phyloP scores from a whole-genome alignment of 2,797 vertebrate species.

The Microctenopoma steveboyesi region DNA sequence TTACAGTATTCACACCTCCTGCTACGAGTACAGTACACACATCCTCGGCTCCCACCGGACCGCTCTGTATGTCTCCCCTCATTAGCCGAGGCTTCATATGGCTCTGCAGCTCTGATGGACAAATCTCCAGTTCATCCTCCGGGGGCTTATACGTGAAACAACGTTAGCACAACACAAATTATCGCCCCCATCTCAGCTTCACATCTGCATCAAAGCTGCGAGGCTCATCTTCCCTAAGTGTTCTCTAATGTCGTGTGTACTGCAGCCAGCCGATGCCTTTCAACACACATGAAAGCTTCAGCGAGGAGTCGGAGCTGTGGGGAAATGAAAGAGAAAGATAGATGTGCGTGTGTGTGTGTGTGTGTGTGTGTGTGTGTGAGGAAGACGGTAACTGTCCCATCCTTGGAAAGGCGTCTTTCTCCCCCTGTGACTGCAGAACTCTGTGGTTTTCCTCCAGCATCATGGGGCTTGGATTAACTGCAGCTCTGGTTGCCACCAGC shows the following conservation, averaged over 20 bases:
- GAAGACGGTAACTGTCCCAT: slow-evolving; percentile 29
- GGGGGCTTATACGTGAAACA: slow-evolving; percentile 71
- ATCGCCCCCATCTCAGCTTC: slow-evolving; percentile 62
- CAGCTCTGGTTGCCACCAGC: slow-evolving; percentile 51
- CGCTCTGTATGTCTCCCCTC: slow-evolving; percentile 1
- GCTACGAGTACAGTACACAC: not conserved
- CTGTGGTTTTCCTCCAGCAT: slow-evolving; percentile 43
- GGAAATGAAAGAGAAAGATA: slow-evolving; percentile 71
- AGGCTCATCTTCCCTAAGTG: slow-evolving; percentile 69
- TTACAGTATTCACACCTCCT: slow-evolving; percentile 6
- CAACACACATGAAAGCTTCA: slow-evolving; percentile 77
- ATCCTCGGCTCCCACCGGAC: slow-evolving; percentile 1
- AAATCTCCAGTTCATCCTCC: slow-evolving; percentile 44
- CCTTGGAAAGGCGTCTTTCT: slow-evolving; percentile 36
- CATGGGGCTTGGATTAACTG: slow-evolving; percentile 23
- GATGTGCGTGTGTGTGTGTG: slow-evolving; percentile 17
- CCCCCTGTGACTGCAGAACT: slow-evolving; percentile 16
- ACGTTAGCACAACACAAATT: slow-evolving; percentile 60
- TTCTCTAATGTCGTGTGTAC: slow-evolving; percentile 68
- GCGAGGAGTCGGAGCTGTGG: slow-evolving; percentile 64
- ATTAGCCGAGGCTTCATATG: slow-evolving; percentile 22
- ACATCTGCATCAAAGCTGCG: slow-evolving; percentile 83
- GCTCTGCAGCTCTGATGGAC: slow-evolving; percentile 28
- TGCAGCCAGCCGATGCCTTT: slow-evolving; percentile 73
- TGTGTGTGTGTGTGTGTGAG: slow-evolving; percentile 23